Percentiles rank a stretch among this genome's conserved stretches.
These are phyloP conservation scores for Silurus asotus DNA, from an alignment of 2,113 vertebrate genomes.

Conservation along the genomic window DNA sequence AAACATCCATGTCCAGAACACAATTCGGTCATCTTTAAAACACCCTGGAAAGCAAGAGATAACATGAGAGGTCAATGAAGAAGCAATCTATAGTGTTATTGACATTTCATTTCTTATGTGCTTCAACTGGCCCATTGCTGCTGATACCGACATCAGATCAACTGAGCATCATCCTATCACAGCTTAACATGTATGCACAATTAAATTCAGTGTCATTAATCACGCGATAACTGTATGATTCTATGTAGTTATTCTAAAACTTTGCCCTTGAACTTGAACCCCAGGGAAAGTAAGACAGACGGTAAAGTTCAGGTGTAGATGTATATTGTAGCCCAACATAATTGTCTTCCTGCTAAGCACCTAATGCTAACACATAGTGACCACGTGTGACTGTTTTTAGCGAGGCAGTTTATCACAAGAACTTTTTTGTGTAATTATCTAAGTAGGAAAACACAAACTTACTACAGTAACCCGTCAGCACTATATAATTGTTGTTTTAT, in stretches of 20 bases:
- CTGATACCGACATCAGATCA: neutral
- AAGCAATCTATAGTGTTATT: neutral
- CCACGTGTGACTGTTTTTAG: neutral
- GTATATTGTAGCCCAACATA: no score
- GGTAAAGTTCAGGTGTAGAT: neutral
- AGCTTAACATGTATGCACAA: neutral
- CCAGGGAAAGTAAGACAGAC: neutral
- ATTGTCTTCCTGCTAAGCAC: no score
- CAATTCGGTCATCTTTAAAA: conserved; percentile 96
- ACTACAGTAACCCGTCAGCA: neutral
- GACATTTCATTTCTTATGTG: neutral
- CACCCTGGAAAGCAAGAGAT: conserved; percentile 73
- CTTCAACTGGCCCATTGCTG: neutral
- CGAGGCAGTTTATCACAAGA: neutral
- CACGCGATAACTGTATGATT: neutral
- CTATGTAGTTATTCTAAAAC: neutral
- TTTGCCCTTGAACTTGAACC: neutral
- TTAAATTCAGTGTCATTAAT: neutral
- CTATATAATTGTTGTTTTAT: neutral
- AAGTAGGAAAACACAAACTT: neutral
- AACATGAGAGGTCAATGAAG: neutral
- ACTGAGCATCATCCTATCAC: neutral
- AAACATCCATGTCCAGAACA: conserved; percentile 99
- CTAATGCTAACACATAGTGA: neutral
- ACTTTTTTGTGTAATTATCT: neutral